These are phyloP conservation scores for Drosophila testacea DNA, from an alignment of 2,888 invertebrate genomes.

Conservation along the genomic window DNA sequence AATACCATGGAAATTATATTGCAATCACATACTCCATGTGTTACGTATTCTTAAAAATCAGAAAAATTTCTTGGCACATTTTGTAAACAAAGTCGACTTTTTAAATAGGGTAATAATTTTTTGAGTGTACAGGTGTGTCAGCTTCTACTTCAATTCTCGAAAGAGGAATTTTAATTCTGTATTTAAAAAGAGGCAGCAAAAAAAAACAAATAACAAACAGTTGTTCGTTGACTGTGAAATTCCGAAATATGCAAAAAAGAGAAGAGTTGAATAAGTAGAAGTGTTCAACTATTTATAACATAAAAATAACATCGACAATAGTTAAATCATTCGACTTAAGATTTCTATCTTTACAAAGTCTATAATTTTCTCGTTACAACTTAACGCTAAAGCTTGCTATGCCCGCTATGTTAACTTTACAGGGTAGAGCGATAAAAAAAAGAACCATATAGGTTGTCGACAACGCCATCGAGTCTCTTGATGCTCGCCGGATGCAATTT, in stretches of 20 bases:
- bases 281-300: not conserved
- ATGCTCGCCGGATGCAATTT: conserved; percentile 75
- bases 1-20: too few species aligned
- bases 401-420: not conserved
- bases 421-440: conserved; percentile 1
- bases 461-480: conserved; percentile 26
- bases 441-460: conserved; percentile 3
- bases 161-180: conserved; percentile 65
- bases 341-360: not conserved
- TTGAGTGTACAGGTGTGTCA: too few species aligned
- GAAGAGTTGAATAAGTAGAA: not conserved
- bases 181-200: conserved; percentile 25
- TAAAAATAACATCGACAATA: too few species aligned
- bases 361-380: not conserved
- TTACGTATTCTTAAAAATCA: too few species aligned
- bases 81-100: too few species aligned
- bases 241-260: not conserved
- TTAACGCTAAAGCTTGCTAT: not conserved
- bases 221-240: conserved; percentile 12
- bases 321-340: not conserved
- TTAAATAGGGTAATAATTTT: too few species aligned
- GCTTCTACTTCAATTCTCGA: conserved; percentile 29
- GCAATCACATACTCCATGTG: too few species aligned
- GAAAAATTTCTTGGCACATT: too few species aligned
- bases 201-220: not conserved